Conservation (phyloP, 2,888 invertebrate genomes). For the Cepaea hortensis region DNA sequence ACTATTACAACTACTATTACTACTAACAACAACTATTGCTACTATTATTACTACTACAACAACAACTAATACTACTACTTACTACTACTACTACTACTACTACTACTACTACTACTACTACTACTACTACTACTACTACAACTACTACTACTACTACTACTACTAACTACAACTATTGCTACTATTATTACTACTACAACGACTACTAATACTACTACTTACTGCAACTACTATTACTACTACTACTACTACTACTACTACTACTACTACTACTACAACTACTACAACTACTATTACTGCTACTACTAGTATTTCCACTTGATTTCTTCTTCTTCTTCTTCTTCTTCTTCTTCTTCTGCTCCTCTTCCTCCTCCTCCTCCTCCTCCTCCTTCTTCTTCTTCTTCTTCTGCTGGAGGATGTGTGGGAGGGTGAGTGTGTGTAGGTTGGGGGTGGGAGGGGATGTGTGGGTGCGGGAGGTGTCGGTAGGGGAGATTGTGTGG, state of each 20-base stretch:
- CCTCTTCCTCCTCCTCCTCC: not conserved
- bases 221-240: not conserved
- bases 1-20: not conserved
- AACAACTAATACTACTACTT: not conserved
- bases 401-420: too few species aligned
- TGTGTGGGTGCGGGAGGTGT: not conserved
- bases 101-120: not conserved
- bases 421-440: too few species aligned
- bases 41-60: too few species aligned
- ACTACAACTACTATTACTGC: not conserved
- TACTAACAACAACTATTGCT: too few species aligned
- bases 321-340: too few species aligned
- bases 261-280: not conserved
- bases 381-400: not conserved
- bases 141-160: not conserved
- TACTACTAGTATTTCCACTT: too few species aligned
- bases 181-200: too few species aligned
- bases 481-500: not conserved
- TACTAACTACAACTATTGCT: too few species aligned
- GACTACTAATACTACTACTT: too few species aligned
- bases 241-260: not conserved
- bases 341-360: not conserved
- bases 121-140: not conserved
- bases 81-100: conserved; percentile 30
- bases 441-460: too few species aligned